Percentiles rank a stretch among this genome's conserved stretches.
Conservation (phyloP, 2,797 vertebrate species). For the Poeciliopsis paucimaculata region DNA sequence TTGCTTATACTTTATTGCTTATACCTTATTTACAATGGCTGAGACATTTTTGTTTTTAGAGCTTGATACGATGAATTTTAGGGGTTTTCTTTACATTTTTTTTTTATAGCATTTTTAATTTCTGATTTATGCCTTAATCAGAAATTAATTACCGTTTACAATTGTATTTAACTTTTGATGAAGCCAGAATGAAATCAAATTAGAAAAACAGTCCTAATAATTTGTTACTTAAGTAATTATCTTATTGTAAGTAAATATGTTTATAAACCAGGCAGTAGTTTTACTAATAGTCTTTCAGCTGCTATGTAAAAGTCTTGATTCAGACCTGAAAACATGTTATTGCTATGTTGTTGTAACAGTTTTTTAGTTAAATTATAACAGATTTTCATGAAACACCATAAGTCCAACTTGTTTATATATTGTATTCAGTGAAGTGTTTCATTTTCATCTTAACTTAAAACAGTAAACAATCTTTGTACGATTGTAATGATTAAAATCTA, state of each 20-base stretch:
- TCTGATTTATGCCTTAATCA: neutral
- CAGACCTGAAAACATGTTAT: neutral
- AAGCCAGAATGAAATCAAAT: neutral
- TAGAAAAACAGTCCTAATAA: neutral
- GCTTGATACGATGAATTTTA: neutral
- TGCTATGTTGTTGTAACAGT: neutral
- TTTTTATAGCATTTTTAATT: neutral
- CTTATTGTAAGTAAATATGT: neutral
- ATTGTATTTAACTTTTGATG: neutral
- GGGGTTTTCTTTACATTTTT: neutral
- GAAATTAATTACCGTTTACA: neutral
- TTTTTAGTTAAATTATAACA: neutral
- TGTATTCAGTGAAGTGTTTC: neutral
- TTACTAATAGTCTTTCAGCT: neutral
- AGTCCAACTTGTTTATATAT: neutral
- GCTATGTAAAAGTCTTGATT: neutral
- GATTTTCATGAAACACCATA: neutral
- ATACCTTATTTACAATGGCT: neutral
- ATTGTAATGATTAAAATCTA: neutral
- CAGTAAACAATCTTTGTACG: neutral
- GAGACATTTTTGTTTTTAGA: neutral
- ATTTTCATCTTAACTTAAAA: neutral
- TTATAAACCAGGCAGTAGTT: neutral
- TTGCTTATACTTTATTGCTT: neutral
- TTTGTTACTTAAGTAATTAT: neutral